Evolutionary conservation across 2,113 vertebrate genomes (phyloP).

Genomic region (Cynopterus brachyotis): DNA sequence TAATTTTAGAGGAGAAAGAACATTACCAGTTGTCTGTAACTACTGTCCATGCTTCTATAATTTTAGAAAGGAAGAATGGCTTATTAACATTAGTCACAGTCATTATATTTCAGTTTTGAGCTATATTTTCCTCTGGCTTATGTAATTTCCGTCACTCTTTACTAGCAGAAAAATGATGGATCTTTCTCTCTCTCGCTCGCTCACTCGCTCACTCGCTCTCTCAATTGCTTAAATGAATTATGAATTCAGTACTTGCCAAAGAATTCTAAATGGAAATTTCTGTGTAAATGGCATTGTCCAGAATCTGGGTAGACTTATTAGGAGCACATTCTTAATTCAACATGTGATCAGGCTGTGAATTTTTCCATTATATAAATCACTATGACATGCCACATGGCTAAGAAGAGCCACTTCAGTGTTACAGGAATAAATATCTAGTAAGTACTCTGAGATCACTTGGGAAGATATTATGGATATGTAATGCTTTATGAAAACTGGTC

Average conservation of each 20-base stretch:
- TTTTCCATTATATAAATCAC: constrained; percentile 63
- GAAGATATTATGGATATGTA: constrained; percentile 6
- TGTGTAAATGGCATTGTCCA: constrained; percentile 57
- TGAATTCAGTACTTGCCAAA: constrained; percentile 63
- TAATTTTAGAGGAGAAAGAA: constrained; percentile 83
- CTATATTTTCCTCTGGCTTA: constrained; percentile 70
- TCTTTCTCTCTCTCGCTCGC: background rate
- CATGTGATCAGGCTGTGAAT: constrained; percentile 31
- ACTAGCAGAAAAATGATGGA: constrained; percentile 70
- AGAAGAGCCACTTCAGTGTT: constrained; percentile 32
- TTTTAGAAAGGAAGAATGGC: constrained; percentile 84
- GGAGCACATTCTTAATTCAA: constrained; percentile 53
- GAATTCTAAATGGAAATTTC: constrained; percentile 73
- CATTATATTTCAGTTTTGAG: constrained; percentile 83
- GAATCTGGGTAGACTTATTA: constrained; percentile 50
- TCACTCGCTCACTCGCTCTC: background rate
- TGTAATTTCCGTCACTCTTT: constrained; percentile 67
- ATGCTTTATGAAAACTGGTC: constrained; percentile 34
- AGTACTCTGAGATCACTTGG: background rate
- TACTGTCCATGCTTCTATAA: constrained; percentile 83
- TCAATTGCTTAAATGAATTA: constrained; percentile 61
- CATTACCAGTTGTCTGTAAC: constrained; percentile 83
- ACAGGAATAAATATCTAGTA: constrained; percentile 51
- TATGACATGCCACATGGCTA: constrained; percentile 33
- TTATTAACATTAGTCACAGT: constrained; percentile 89